These are phyloP conservation scores for Grus americana DNA, from an alignment of 2,113 vertebrate species.

Conservation along the genomic window DNA sequence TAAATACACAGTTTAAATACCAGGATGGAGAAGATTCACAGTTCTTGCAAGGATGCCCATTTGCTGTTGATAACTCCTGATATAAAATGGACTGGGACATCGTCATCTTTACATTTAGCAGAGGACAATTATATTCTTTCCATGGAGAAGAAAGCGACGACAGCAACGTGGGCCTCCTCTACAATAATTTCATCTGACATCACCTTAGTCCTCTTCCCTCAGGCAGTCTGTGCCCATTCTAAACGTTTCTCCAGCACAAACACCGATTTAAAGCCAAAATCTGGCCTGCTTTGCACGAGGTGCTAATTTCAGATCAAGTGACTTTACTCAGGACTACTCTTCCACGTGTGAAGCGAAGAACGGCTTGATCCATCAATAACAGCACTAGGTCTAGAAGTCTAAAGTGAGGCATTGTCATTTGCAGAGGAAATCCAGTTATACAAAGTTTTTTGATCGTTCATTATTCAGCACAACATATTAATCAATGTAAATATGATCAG, in stretches of 20 bases:
- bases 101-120: neutral
- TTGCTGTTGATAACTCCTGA: neutral
- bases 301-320: neutral
- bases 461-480: conserved; percentile 55
- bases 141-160: neutral
- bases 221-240: neutral
- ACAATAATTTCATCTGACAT: neutral
- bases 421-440: conserved; percentile 5
- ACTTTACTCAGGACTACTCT: neutral
- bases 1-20: neutral
- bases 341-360: neutral
- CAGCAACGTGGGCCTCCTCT: neutral
- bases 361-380: neutral
- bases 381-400: neutral
- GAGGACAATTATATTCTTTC: neutral
- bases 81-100: neutral
- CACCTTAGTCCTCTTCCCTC: neutral
- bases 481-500: conserved; percentile 59
- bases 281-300: neutral
- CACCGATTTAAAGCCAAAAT: neutral
- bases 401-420: neutral
- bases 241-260: neutral
- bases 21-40: neutral
- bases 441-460: conserved; percentile 10
- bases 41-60: neutral